phyloP scores from a whole-genome alignment of 2,797 vertebrate species.

The Hyperoplus lanceolatus region DNA sequence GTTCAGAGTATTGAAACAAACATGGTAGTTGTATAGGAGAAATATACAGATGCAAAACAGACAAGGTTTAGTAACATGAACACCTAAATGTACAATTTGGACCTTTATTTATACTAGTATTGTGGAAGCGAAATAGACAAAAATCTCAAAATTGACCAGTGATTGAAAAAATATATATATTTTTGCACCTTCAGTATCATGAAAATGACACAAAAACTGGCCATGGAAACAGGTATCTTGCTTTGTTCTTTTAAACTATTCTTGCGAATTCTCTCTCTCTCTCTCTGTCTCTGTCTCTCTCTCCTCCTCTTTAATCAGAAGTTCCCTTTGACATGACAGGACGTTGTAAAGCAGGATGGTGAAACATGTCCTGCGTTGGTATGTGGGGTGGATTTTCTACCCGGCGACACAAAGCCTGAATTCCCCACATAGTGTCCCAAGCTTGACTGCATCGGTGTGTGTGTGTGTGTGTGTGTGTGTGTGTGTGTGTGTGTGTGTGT shows the following conservation, averaged over 20 bases:
- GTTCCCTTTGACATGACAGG: conserved; percentile 45
- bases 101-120: no score
- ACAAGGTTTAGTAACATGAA: no score
- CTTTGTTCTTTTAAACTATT: conserved; percentile 33
- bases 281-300: background rate
- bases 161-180: no score
- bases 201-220: background rate
- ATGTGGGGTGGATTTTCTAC: conserved; percentile 64
- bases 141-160: no score
- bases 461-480: no score
- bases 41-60: no score
- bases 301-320: conserved; percentile 21
- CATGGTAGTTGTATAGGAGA: no score
- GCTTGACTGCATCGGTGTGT: conserved; percentile 42
- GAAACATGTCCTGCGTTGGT: conserved; percentile 56
- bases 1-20: no score
- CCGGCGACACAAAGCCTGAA: conserved; percentile 57
- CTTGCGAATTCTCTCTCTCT: background rate
- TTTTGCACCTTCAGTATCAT: no score
- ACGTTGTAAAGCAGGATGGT: conserved; percentile 52
- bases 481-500: no score
- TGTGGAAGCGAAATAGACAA: no score
- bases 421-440: conserved; percentile 66
- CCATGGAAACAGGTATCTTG: conserved; percentile 11
- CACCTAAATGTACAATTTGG: no score